Base-by-base conservation (phyloP, 2,797 vertebrate species). In the Bovichtus diacanthus region DNA sequence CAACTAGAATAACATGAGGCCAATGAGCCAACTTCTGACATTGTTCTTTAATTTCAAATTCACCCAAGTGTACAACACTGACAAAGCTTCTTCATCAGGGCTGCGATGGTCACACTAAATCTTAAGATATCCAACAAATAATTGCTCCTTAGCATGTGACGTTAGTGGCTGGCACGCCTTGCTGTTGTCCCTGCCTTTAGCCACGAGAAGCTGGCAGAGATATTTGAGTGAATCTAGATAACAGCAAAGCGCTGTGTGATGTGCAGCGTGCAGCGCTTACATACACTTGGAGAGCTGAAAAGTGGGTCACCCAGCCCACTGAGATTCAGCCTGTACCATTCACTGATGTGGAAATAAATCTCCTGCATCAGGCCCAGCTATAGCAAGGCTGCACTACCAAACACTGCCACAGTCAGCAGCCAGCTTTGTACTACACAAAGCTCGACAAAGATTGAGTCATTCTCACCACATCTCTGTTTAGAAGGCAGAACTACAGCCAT, bases 261-360 rank as follows among this genome's bases (percentile, higher is more conserved):
- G 76, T 76, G 39, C 71, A 68, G 70, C 19, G 50, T 64, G 64
- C 76, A 66, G 60, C 18, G 70, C 84, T 87, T 67, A 68, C 84
- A 90, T 63, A 65, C 69, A 88, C 79, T 88, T 81, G 69, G 77
- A 85, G 76, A 71, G 73, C 77, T 79, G 86, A 70, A 94, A 95
- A 96, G 87, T 95, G 91, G 91, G 93, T 93, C 93, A 92, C 71
- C n/a, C 76, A 75, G 91, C 92, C 90, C 80, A 80, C 80, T 83
- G 91, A 94, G 91, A 94, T 80, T 93, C 85, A 89, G 89, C 86
- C 53, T 89, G 79, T 89, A 90, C 88, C 78, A 82, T 75, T 90
- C 84, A 91, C 70, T 87, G 86, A 92, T 91, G 87, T 89, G 92
- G 90, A 94, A 90, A 88, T 87, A 91, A 93, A 83, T 84, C 84